phyloP scores from a whole-genome alignment of 1,140 invertebrate genomes.

The Lordiphosa stackelbergi region DNA sequence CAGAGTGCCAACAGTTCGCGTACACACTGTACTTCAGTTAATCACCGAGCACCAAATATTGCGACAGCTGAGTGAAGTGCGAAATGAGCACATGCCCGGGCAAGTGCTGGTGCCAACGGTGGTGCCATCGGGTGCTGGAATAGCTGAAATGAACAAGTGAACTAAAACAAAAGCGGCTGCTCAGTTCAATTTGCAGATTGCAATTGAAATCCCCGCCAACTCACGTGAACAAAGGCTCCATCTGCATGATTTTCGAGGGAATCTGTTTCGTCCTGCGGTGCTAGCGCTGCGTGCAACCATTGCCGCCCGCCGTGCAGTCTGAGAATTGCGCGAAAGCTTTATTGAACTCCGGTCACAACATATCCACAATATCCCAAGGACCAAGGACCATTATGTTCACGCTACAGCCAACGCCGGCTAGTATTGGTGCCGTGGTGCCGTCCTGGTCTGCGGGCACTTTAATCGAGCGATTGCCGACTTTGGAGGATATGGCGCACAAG shows the following conservation, averaged over 20 bases:
- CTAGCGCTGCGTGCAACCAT: conserved; percentile 18
- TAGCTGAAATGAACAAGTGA: conserved; percentile 48
- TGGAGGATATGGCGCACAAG: conserved; percentile 75
- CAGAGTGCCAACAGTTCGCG: background rate
- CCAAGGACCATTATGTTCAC: conserved; percentile 59
- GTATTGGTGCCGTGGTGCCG: conserved; percentile 58
- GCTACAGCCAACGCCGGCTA: conserved; percentile 61
- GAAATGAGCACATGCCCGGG: conserved; percentile 1
- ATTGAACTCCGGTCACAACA: conserved; percentile 3
- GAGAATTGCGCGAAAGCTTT: conserved; percentile 4
- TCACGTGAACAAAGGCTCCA: conserved; percentile 21
- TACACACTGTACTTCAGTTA: conserved; percentile 1
- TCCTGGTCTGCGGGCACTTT: conserved; percentile 69
- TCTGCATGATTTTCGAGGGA: conserved; percentile 30
- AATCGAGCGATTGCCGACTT: conserved; percentile 64
- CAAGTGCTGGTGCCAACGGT: conserved; percentile 2
- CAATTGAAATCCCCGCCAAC: background rate
- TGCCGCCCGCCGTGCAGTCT: conserved; percentile 1
- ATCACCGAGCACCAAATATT: conserved; percentile 1
- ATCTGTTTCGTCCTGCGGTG: conserved; percentile 7
- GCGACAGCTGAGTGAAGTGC: conserved; percentile 2
- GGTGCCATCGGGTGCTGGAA: conserved; percentile 10
- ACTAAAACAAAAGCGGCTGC: conserved; percentile 41
- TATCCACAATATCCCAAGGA: conserved; percentile 3
- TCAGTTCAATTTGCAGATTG: conserved; percentile 26